Evolutionary conservation across 2,888 invertebrate genomes (phyloP).

Genomic region (Eretmocerus hayati): DNA sequence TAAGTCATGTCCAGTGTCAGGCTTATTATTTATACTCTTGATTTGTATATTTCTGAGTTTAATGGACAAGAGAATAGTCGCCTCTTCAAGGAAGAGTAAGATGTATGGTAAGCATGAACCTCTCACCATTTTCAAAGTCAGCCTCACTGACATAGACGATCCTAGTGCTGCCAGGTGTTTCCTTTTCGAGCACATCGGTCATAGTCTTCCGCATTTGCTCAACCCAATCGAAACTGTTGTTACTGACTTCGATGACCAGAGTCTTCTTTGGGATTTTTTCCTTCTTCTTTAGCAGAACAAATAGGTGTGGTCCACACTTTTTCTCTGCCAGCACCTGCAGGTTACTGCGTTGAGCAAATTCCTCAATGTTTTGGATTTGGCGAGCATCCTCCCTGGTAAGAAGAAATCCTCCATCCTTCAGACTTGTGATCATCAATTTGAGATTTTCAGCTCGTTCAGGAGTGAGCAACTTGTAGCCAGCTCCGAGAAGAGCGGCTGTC

Average conservation of each 20-base stretch:
- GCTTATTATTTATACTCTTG: too few relatives aligned
- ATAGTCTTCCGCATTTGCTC: slow-evolving; percentile 36
- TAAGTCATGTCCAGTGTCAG: too few relatives aligned
- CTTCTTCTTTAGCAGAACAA: slow-evolving; percentile 28
- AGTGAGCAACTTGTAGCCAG: slow-evolving; percentile 50
- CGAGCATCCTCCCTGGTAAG: slow-evolving; percentile 29
- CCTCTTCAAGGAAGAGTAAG: not conserved
- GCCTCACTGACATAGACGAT: slow-evolving; percentile 62
- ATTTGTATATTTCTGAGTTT: too few relatives aligned
- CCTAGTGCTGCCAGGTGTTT: slow-evolving; percentile 48
- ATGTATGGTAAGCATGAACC: too few relatives aligned
- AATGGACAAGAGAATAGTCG: not conserved
- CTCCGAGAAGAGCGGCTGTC: slow-evolving; percentile 49
- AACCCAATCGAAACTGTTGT: slow-evolving; percentile 43
- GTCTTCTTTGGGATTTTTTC: slow-evolving; percentile 31
- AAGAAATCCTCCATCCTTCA: slow-evolving; percentile 33
- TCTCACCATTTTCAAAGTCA: slow-evolving; percentile 52
- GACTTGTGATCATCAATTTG: slow-evolving; percentile 17
- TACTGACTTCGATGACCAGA: slow-evolving; percentile 30
- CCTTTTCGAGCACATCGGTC: slow-evolving; percentile 43
- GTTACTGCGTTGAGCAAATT: slow-evolving; percentile 51
- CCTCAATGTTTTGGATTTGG: slow-evolving; percentile 21
- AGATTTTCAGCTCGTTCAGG: slow-evolving; percentile 8
- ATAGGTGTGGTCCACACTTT: slow-evolving; percentile 2
- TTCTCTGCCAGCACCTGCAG: slow-evolving; percentile 12